Percentiles rank a stretch among this genome's conserved stretches.
Conservation (phyloP, 2,797 vertebrate species). For the Chelon auratus region DNA sequence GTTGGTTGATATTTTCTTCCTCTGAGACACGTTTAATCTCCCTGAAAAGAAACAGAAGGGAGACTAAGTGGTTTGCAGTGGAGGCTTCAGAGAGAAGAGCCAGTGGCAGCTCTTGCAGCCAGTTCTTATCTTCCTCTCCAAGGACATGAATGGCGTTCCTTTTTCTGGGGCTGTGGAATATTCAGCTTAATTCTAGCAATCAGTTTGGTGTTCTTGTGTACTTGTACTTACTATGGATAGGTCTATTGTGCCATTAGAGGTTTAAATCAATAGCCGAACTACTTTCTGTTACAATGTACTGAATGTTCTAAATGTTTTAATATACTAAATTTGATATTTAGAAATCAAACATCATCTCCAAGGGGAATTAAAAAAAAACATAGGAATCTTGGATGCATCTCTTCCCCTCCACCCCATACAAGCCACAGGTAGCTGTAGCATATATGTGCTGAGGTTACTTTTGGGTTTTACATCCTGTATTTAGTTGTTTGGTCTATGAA, state of each 20-base stretch:
- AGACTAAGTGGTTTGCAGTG: constrained; percentile 43
- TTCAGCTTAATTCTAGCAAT: constrained; percentile 30
- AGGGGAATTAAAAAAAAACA: background rate
- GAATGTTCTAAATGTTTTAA: no score
- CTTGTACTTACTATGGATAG: constrained; percentile 18
- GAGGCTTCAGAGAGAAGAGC: constrained; percentile 41
- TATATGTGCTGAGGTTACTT: no score
- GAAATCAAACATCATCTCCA: background rate
- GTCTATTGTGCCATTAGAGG: constrained; percentile 19
- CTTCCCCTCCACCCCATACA: no score
- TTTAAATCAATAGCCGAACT: constrained; percentile 15
- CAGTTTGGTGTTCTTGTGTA: constrained; percentile 22
- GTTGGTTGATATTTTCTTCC: constrained; percentile 63
- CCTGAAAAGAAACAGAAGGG: constrained; percentile 59
- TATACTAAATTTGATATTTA: background rate
- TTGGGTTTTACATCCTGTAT: no score
- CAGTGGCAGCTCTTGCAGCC: constrained; percentile 34
- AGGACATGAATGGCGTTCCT: constrained; percentile 34
- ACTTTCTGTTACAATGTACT: constrained; percentile 1
- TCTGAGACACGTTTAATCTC: constrained; percentile 71
- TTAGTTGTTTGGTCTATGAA: no score
- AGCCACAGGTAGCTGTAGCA: no score
- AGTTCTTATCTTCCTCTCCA: constrained; percentile 56
- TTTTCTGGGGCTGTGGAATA: constrained; percentile 35
- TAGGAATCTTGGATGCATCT: background rate